These are phyloP conservation scores for Dipodomys ordii DNA, from an alignment of 2,113 vertebrate species.

Conservation along the genomic window DNA sequence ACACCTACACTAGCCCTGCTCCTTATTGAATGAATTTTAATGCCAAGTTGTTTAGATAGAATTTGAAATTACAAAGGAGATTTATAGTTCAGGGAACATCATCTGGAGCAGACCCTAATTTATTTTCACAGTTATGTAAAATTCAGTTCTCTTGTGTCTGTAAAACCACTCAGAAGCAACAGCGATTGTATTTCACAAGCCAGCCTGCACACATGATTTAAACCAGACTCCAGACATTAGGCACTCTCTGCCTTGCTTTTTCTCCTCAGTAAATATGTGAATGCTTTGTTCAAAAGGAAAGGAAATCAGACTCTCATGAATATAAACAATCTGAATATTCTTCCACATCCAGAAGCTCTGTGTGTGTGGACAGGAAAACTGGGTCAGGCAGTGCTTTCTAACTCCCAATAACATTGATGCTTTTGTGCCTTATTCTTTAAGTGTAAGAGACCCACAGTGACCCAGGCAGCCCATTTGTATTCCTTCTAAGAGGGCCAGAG, in stretches of 20 bases:
- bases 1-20: constrained; percentile 62
- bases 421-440: too few species aligned
- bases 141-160: constrained; percentile 75
- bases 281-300: constrained; percentile 53
- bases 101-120: constrained; percentile 76
- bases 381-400: not conserved
- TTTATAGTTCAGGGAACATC: constrained; percentile 76
- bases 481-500: not conserved
- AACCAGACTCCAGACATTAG: constrained; percentile 56
- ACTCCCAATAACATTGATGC: too few species aligned
- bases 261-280: not conserved
- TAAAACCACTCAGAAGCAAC: constrained; percentile 77
- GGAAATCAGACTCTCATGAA: constrained; percentile 4
- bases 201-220: constrained; percentile 71
- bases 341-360: not conserved
- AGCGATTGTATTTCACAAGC: constrained; percentile 74
- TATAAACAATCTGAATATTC: constrained; percentile 6
- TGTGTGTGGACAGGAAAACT: not conserved
- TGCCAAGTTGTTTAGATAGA: constrained; percentile 70
- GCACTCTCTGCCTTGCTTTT: constrained; percentile 35
- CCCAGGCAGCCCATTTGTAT: not conserved
- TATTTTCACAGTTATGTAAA: constrained; percentile 82
- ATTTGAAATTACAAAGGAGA: constrained; percentile 77
- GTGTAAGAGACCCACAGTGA: too few species aligned
- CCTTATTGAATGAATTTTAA: constrained; percentile 78